Evolutionary conservation across 2,888 invertebrate species (phyloP).

Genomic region (Hydraecia micacea): DNA sequence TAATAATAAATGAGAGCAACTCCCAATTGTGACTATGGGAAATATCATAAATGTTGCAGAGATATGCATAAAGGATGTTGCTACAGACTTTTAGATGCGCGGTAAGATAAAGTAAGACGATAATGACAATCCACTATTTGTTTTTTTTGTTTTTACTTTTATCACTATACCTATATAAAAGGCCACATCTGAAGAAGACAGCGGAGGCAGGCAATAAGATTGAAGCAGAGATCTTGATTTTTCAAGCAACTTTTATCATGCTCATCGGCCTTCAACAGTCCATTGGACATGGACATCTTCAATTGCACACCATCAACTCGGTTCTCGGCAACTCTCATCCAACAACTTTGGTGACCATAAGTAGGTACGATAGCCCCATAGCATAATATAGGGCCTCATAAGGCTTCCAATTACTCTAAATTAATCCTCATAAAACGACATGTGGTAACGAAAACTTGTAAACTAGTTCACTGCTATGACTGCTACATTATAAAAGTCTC

Average conservation of each 20-base stretch:
- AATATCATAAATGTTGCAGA: conserved; percentile 44
- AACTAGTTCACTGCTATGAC: conserved; percentile 66
- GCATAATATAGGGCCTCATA: too few relatives aligned
- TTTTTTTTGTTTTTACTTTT: neutral
- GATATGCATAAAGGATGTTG: conserved; percentile 28
- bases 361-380: neutral
- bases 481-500: conserved; percentile 72
- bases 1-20: conserved; percentile 62
- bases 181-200: neutral
- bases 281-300: too few relatives aligned
- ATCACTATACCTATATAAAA: neutral
- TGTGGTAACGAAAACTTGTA: conserved; percentile 48
- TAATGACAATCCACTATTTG: conserved; percentile 3
- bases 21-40: conserved; percentile 55
- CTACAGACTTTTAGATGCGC: conserved; percentile 4
- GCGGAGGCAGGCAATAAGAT: neutral
- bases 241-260: neutral
- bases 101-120: conserved; percentile 14
- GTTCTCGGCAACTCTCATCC: neutral
- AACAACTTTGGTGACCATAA: neutral
- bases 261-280: neutral
- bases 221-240: neutral
- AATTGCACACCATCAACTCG: too few relatives aligned
- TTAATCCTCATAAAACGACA: conserved; percentile 36
- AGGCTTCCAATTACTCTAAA: neutral